phyloP scores from a whole-genome alignment of 2,888 invertebrate genomes.

The Eustalomyia histrio region DNA sequence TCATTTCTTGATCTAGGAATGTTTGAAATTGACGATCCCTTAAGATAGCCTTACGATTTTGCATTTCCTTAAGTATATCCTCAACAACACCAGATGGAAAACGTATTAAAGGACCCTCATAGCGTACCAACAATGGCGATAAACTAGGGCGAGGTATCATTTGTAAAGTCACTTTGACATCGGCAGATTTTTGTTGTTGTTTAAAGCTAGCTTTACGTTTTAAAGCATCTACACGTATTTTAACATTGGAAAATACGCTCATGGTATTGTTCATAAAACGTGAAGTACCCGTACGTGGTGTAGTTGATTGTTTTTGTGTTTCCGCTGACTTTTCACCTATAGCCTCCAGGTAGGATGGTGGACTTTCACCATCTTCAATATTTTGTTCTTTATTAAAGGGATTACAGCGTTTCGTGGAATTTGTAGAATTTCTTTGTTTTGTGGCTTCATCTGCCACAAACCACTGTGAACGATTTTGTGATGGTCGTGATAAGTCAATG shows the following conservation, averaged over 20 bases:
- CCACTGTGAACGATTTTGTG: conserved; percentile 76
- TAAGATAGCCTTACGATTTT: conserved; percentile 86
- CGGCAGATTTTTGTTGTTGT: conserved; percentile 67
- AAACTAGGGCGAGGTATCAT: conserved; percentile 78
- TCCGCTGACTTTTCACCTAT: conserved; percentile 68
- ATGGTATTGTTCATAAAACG: conserved; percentile 73
- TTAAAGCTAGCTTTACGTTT: conserved; percentile 77
- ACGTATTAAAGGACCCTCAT: conserved; percentile 78
- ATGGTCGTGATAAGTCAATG: conserved; percentile 70
- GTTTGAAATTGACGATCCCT: conserved; percentile 87
- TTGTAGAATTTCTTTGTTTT: conserved; percentile 20
- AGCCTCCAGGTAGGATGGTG: conserved; percentile 78
- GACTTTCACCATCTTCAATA: conserved; percentile 74
- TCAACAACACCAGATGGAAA: conserved; percentile 83
- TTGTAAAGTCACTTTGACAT: conserved; percentile 75
- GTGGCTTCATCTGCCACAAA: conserved; percentile 70
- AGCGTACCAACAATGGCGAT: conserved; percentile 76
- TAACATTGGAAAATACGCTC: conserved; percentile 76
- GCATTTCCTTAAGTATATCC: conserved; percentile 87
- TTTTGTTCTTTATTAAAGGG: conserved; percentile 69
- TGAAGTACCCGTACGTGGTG: conserved; percentile 70
- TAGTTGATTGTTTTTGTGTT: conserved; percentile 67
- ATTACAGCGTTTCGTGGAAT: conserved; percentile 61
- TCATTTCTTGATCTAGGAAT: conserved; percentile 86
- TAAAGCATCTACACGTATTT: conserved; percentile 76